Evolutionary conservation across 1,140 invertebrate genomes (phyloP).

Genomic region (Phymorhynchus buccinoides): DNA sequence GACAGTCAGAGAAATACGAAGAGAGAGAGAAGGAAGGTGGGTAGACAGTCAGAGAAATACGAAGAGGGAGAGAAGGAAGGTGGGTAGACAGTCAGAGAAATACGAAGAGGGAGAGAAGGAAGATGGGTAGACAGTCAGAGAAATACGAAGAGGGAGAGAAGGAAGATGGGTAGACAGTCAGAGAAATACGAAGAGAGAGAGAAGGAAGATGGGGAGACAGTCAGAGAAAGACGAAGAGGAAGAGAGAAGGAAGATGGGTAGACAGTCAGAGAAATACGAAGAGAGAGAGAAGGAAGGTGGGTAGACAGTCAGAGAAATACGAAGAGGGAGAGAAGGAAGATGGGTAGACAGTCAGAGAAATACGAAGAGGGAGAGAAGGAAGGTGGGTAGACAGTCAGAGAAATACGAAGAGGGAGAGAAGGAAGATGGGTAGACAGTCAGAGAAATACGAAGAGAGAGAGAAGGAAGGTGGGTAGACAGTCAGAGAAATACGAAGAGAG

Average conservation of each 20-base stretch:
- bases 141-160: background rate
- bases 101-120: background rate
- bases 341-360: no score
- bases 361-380: no score
- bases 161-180: no score
- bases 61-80: background rate
- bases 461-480: no score
- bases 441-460: conserved; percentile 35
- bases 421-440: background rate
- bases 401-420: conserved; percentile 19
- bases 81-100: background rate
- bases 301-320: conserved; percentile 24
- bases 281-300: background rate
- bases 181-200: background rate
- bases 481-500: no score
- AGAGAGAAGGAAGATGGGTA: background rate
- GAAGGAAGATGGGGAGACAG: background rate
- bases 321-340: conserved; percentile 6
- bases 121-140: background rate
- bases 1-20: no score
- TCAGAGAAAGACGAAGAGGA: background rate
- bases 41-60: background rate
- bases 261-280: no score
- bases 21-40: no score
- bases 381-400: conserved; percentile 3